These are phyloP conservation scores for Argya squamiceps DNA, from an alignment of 2,797 vertebrate species.

Conservation along the genomic window DNA sequence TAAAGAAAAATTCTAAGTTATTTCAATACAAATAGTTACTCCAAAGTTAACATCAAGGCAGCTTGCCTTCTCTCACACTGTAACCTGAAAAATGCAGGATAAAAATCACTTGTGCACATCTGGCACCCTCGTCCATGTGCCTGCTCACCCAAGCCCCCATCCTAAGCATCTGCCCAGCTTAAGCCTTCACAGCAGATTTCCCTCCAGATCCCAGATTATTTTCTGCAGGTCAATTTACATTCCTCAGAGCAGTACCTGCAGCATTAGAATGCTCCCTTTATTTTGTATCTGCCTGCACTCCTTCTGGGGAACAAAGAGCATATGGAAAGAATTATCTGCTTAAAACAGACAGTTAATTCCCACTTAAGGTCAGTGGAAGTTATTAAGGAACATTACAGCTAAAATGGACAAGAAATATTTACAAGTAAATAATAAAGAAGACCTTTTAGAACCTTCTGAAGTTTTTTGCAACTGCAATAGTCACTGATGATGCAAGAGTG, in stretches of 20 bases:
- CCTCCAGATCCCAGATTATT: neutral
- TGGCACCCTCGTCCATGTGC: neutral
- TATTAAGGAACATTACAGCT: neutral
- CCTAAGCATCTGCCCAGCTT: neutral
- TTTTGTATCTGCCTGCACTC: neutral
- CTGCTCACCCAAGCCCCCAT: neutral
- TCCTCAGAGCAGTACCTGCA: neutral
- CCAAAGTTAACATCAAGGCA: neutral
- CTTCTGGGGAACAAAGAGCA: neutral
- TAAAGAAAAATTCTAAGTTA: accelerated
- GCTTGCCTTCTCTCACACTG: neutral
- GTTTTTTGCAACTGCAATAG: neutral
- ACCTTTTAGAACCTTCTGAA: neutral
- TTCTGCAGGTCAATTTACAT: neutral
- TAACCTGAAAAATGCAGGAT: neutral
- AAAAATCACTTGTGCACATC: neutral
- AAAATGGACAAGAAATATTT: neutral
- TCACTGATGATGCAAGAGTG: neutral
- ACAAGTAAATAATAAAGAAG: neutral
- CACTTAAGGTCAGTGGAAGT: neutral
- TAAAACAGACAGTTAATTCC: neutral
- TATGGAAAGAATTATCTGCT: neutral
- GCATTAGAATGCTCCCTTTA: neutral
- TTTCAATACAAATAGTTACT: neutral
- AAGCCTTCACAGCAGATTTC: neutral